These are phyloP conservation scores for Drosophila paulistorum DNA, from an alignment of 1,140 invertebrate genomes.

Conservation along the genomic window DNA sequence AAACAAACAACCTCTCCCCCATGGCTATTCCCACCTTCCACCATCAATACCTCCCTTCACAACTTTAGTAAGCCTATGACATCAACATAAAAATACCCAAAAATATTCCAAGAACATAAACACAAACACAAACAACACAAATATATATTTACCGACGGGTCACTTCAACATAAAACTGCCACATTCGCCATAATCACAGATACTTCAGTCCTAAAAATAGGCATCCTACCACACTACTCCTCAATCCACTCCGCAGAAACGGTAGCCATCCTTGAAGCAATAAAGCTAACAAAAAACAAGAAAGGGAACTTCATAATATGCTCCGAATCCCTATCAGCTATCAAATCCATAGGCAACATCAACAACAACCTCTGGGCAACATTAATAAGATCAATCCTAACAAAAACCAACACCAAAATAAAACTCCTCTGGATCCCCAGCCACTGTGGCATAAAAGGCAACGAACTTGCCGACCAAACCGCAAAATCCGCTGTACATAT, in stretches of 20 bases:
- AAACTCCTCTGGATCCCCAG: background rate
- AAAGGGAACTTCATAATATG: background rate
- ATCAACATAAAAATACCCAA: background rate
- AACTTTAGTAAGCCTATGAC: background rate
- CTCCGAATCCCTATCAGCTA: background rate
- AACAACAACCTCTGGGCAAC: background rate
- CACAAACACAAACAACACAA: background rate
- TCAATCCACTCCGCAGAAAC: slow-evolving; percentile 1
- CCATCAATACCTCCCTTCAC: background rate
- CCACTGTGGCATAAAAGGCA: slow-evolving; percentile 2
- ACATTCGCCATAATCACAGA: background rate
- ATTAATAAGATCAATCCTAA: slow-evolving; percentile 1
- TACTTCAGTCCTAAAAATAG: background rate
- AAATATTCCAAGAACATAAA: background rate
- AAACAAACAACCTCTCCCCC: background rate
- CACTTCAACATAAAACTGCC: background rate
- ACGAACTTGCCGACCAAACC: background rate
- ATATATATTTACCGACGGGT: background rate
- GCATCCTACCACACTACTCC: slow-evolving; percentile 3
- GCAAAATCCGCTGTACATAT: too few relatives aligned
- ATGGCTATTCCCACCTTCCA: slow-evolving; percentile 3
- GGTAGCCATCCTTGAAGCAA: background rate
- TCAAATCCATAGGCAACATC: background rate
- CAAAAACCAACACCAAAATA: slow-evolving; percentile 1
- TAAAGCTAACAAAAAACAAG: background rate